Evolutionary conservation across 2,797 vertebrate genomes (phyloP), one percentile per base, ranked within the genome.

Genomic region (Characodon lateralis): DNA sequence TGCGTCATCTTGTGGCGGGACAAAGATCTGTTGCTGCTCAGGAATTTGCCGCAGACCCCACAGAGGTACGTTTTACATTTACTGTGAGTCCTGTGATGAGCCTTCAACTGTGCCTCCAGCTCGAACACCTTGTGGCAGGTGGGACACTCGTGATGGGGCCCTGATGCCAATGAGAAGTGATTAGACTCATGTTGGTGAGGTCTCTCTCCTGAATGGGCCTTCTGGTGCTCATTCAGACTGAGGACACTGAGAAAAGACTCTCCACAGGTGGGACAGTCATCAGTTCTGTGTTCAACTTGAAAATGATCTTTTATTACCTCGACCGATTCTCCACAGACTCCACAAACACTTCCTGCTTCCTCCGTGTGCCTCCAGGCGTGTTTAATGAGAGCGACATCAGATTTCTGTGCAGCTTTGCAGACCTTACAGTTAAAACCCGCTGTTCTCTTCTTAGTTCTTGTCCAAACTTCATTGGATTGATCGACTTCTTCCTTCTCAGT

Each of bases 1-100:
- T 92, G 91, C 0, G 84, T 91, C 81, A 84, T 73, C 82, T 87
- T 91, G 83, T 93, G 92, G 80, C 91, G 91, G 10, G 78, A 79
- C 0, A 93, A 6, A 0, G 91, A 91, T 1, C 92, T 65, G 78
- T 72, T 75, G 85, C 91, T 87, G 9, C 84, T 80, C 65, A 93
- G 87, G 14, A 87, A 83, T 28, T 90, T 91, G 0, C 91, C 92
- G 4, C 91, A 93, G 6, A 89, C 80, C 0, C 90, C 88, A 0
- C 92, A 93, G 0, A 88, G 82, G 70, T 85, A 82, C 0, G 72
- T 39, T 81, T 83, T 90, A 5, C 73, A 66, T 22, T 10, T 51
- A 51, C 0, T 0, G 68, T 83, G 87, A 13, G 71, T 76, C 61
- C 39, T 6, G 50, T 48, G 51, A 65, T 85, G 89, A 65, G 66